These are phyloP conservation scores for Tetragonula carbonaria DNA, from an alignment of 2,888 invertebrate species.

Conservation along the genomic window DNA sequence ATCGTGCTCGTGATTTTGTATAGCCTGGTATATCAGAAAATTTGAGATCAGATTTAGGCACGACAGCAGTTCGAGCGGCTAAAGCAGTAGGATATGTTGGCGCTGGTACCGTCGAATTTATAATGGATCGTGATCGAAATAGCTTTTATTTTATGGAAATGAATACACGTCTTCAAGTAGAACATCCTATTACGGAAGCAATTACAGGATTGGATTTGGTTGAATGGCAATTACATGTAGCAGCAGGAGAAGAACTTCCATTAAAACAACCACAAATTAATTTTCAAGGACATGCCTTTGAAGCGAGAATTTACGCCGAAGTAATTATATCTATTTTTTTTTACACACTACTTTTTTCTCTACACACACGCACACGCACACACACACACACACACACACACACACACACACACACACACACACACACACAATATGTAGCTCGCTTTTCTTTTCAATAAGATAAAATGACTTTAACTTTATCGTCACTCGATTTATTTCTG, in stretches of 20 bases:
- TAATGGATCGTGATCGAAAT: slow-evolving; percentile 93
- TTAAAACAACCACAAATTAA: slow-evolving; percentile 91
- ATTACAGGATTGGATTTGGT: slow-evolving; percentile 98
- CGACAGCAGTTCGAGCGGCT: slow-evolving; percentile 97
- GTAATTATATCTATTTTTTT: slow-evolving; percentile 65
- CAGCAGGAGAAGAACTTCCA: slow-evolving; percentile 94
- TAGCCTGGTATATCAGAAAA: slow-evolving; percentile 93
- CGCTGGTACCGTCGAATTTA: slow-evolving; percentile 99
- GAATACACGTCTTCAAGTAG: slow-evolving; percentile 98
- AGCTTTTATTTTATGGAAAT: slow-evolving; percentile 99
- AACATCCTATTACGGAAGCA: slow-evolving; percentile 99
- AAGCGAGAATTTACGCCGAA: slow-evolving; percentile 98
- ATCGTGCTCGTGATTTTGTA: slow-evolving; percentile 80
- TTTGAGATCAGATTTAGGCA: slow-evolving; percentile 91
- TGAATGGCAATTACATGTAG: slow-evolving; percentile 98
- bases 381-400: too few relatives aligned
- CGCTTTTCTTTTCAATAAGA: too few relatives aligned
- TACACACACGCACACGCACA: too few relatives aligned
- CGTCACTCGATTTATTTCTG: neutral
- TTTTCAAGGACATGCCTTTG: slow-evolving; percentile 95
- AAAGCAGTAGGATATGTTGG: slow-evolving; percentile 98
- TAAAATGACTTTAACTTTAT: neutral
- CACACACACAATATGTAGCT: too few relatives aligned
- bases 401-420: too few relatives aligned
- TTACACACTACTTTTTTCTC: too few relatives aligned